A percentile compares a stretch with the other conserved stretches of the same genome.
phyloP scores from a whole-genome alignment of 1,140 invertebrate genomes.

The Drosophila triauraria region DNA sequence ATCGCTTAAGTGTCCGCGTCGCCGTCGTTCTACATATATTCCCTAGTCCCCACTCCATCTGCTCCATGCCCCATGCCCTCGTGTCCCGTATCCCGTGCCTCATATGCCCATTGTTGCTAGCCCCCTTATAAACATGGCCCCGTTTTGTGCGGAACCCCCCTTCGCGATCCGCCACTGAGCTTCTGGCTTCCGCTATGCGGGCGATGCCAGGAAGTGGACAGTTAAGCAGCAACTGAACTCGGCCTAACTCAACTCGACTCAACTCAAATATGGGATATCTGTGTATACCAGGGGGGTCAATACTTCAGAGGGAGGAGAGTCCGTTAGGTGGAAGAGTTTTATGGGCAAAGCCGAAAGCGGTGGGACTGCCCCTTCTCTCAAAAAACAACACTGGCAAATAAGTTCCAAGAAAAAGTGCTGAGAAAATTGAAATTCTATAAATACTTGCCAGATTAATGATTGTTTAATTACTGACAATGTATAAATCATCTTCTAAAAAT shows the following conservation, averaged over 20 bases:
- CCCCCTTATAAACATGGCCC: conserved; percentile 20
- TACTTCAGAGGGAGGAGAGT: not conserved
- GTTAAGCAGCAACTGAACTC: conserved; percentile 59
- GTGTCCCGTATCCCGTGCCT: conserved; percentile 35
- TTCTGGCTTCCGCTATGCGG: conserved; percentile 75
- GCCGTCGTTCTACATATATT: conserved; percentile 52
- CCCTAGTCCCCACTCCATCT: conserved; percentile 36
- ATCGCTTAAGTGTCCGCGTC: conserved; percentile 65
- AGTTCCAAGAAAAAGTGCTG: not conserved
- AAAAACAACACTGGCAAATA: not conserved
- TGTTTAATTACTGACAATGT: not conserved
- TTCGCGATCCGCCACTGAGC: conserved; percentile 5
- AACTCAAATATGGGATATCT: conserved; percentile 40
- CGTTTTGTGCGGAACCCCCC: conserved; percentile 2
- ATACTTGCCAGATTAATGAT: not conserved
- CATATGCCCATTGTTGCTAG: conserved; percentile 41
- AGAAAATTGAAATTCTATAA: not conserved
- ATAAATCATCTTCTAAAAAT: not conserved
- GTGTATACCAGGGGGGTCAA: conserved; percentile 5
- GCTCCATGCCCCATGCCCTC: conserved; percentile 29
- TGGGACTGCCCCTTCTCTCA: not conserved
- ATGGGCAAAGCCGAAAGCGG: conserved; percentile 11
- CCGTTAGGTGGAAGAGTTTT: conserved; percentile 23
- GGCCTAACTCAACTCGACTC: conserved; percentile 17
- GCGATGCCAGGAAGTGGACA: conserved; percentile 74